These are phyloP conservation scores for Tipula vernalis DNA, from an alignment of 2,888 invertebrate species.

Conservation along the genomic window DNA sequence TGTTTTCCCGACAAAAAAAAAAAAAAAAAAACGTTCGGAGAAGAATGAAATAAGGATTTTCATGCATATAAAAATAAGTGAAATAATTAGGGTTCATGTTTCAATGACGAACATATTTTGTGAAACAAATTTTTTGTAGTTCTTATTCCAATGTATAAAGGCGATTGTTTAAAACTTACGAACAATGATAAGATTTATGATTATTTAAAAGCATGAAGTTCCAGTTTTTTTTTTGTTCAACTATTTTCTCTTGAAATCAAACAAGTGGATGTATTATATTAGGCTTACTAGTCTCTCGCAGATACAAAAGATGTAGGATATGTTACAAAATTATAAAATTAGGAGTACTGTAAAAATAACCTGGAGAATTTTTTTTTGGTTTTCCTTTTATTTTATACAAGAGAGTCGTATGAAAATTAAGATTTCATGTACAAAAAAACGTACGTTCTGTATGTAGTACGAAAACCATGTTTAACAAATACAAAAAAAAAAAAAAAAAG, in stretches of 20 bases:
- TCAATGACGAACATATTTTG: not conserved
- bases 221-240: no score
- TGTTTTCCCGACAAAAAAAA: not conserved
- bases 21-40: not conserved
- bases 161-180: no score
- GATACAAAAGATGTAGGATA: not conserved
- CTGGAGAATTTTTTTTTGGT: not conserved
- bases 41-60: not conserved
- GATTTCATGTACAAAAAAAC: not conserved
- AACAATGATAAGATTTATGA: no score
- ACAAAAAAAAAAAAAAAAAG: no score
- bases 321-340: not conserved
- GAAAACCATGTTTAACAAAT: not conserved
- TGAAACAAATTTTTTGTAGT: not conserved
- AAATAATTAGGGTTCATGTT: not conserved
- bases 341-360: not conserved
- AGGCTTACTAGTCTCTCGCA: not conserved
- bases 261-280: not conserved
- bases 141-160: no score
- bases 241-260: not conserved
- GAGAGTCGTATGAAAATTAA: not conserved
- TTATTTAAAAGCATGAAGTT: no score
- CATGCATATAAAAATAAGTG: not conserved
- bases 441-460: not conserved
- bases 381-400: not conserved